phyloP scores from a whole-genome alignment of 2,113 vertebrate genomes.

The Callospermophilus lateralis region DNA sequence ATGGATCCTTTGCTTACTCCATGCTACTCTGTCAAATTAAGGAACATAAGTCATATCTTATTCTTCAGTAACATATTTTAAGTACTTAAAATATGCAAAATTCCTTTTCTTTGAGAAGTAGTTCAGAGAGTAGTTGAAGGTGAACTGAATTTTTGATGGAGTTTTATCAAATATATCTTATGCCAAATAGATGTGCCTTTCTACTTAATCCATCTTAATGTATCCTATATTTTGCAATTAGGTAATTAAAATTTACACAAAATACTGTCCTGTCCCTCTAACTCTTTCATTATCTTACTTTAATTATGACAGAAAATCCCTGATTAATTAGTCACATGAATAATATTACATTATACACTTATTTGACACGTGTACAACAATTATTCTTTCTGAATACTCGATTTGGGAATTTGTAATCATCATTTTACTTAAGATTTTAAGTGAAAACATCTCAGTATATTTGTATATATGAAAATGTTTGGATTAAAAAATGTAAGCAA shows the following conservation, averaged over 20 bases:
- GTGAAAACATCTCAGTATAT: conserved; percentile 41
- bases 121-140: background rate
- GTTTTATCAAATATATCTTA: conserved; percentile 19
- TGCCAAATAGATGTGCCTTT: background rate
- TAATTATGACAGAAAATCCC: conserved; percentile 20
- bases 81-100: background rate
- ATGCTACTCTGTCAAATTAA: background rate
- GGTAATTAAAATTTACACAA: background rate
- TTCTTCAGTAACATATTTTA: conserved; percentile 25
- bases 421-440: conserved; percentile 55
- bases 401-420: conserved; percentile 3
- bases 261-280: background rate
- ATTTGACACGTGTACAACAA: conserved; percentile 2
- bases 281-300: conserved; percentile 14
- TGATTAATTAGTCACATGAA: conserved; percentile 12
- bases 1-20: background rate
- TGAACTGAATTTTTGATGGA: background rate
- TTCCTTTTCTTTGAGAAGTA: background rate
- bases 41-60: conserved; percentile 30
- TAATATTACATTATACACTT: background rate
- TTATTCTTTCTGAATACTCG: conserved; percentile 34
- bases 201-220: background rate
- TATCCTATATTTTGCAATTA: conserved; percentile 9
- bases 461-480: conserved; percentile 20
- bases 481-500: conserved; percentile 39